phyloP scores from a whole-genome alignment of 2,888 invertebrate genomes.

The Chrysolina haemoptera region DNA sequence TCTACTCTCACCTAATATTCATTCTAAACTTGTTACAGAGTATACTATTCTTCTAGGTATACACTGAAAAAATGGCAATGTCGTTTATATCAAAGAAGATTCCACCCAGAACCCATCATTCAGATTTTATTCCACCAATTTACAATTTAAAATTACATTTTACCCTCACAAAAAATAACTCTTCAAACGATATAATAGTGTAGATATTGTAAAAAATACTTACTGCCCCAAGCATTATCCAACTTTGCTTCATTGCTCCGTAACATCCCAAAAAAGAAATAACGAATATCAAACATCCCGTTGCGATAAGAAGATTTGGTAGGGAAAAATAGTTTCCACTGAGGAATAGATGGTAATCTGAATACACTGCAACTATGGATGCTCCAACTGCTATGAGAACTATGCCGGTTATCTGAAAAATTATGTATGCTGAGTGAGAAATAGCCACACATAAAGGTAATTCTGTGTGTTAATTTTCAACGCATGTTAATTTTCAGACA shows the following conservation, averaged over 20 bases:
- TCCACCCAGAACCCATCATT: too few relatives aligned
- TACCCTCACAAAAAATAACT: constrained; percentile 6
- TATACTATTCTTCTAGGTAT: too few relatives aligned
- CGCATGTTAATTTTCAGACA: too few relatives aligned
- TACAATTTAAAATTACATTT: too few relatives aligned
- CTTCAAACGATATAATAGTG: background rate
- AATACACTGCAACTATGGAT: constrained; percentile 80
- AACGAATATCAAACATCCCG: constrained; percentile 91
- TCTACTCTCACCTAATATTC: too few relatives aligned
- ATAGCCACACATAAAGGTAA: too few relatives aligned
- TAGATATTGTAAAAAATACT: constrained; percentile 63
- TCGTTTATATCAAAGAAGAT: too few relatives aligned
- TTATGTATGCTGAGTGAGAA: background rate
- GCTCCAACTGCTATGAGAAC: constrained; percentile 88
- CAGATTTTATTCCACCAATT: too few relatives aligned
- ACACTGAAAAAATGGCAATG: too few relatives aligned
- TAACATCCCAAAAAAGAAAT: constrained; percentile 97
- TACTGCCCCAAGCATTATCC: constrained; percentile 93
- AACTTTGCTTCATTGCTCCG: constrained; percentile 94
- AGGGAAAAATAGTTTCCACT: constrained; percentile 87
- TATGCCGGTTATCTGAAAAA: constrained; percentile 87
- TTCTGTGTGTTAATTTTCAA: too few relatives aligned
- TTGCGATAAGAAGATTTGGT: constrained; percentile 88
- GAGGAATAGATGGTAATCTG: constrained; percentile 84
- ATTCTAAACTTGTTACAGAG: too few relatives aligned